These are phyloP conservation scores for Elephas maximus DNA, from an alignment of 2,113 vertebrate species.

Conservation along the genomic window DNA sequence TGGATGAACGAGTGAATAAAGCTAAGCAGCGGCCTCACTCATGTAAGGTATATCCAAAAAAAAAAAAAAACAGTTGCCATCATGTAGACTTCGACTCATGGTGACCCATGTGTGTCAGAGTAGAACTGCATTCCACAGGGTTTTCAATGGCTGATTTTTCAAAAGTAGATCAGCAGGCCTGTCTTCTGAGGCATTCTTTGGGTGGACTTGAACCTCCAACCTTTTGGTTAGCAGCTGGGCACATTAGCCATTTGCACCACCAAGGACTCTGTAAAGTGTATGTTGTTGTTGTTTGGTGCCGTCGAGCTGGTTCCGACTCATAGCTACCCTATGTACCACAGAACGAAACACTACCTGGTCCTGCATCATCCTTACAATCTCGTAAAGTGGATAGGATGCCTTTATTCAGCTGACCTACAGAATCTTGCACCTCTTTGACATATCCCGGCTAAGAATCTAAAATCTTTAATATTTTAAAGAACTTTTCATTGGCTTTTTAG, in stretches of 20 bases:
- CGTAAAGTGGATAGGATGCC: too few species aligned
- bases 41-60: neutral
- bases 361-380: too few species aligned
- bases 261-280: too few species aligned
- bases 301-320: too few species aligned
- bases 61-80: neutral
- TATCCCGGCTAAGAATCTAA: neutral
- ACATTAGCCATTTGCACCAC: neutral
- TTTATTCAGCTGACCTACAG: neutral
- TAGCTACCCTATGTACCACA: too few species aligned
- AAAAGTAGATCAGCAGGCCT: neutral
- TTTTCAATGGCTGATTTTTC: neutral
- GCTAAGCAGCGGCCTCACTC: neutral
- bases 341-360: too few species aligned
- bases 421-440: neutral
- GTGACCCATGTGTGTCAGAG: neutral
- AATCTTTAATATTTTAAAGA: constrained; percentile 25
- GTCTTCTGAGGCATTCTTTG: neutral
- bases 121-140: neutral
- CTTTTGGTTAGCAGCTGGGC: neutral
- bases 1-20: neutral
- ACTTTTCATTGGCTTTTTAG: neutral
- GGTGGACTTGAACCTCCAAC: neutral
- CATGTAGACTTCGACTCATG: neutral
- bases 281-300: too few species aligned